Conservation (phyloP, 2,797 vertebrate genomes). For the Rhynchonycteris naso region DNA sequence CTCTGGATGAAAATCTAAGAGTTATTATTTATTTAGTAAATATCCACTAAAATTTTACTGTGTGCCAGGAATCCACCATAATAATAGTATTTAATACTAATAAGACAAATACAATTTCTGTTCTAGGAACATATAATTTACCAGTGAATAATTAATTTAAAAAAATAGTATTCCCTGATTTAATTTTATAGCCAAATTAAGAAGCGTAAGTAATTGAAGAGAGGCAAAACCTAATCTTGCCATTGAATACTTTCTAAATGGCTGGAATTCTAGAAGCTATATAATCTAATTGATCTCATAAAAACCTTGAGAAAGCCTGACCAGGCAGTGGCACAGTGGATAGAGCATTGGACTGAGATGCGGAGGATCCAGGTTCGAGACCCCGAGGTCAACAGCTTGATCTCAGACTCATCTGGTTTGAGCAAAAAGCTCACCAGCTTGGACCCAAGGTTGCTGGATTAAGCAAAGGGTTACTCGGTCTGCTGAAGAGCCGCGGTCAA, state of each 20-base stretch:
- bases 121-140: neutral
- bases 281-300: neutral
- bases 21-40: neutral
- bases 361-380: too few species aligned
- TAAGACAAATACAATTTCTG: neutral
- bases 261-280: neutral
- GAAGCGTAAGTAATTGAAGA: neutral
- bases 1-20: neutral
- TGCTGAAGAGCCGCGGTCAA: too few species aligned
- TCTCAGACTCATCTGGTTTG: too few species aligned
- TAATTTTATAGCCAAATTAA: neutral
- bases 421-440: too few species aligned
- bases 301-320: neutral
- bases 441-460: too few species aligned
- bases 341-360: too few species aligned
- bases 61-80: neutral
- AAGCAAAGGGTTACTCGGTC: too few species aligned
- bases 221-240: neutral
- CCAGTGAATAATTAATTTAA: neutral
- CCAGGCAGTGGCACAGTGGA: too few species aligned
- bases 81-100: neutral
- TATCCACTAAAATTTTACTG: neutral
- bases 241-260: neutral
- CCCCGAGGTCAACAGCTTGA: too few species aligned
- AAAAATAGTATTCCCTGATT: neutral